Conservation (phyloP, 1,140 invertebrate genomes). For the Araneus ventricosus region DNA sequence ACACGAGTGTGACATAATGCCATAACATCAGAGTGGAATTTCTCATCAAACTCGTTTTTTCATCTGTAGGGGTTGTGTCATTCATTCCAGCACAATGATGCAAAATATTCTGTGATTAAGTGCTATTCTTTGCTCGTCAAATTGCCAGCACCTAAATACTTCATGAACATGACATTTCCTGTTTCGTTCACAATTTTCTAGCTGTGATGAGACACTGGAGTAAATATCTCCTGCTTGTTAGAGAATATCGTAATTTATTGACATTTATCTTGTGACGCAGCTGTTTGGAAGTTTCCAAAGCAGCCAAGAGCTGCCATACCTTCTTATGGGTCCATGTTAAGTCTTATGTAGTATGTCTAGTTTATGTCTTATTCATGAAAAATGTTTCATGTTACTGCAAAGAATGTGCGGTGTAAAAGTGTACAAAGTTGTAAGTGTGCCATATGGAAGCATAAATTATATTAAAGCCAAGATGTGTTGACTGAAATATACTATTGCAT, state of each 20-base stretch:
- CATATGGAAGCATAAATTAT: constrained; percentile 49
- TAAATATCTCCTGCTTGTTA: constrained; percentile 56
- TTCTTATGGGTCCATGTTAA: constrained; percentile 64
- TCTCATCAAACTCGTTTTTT: constrained; percentile 6
- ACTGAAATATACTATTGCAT: constrained; percentile 32
- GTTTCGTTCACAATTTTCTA: constrained; percentile 65
- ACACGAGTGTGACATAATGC: background rate
- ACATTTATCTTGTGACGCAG: constrained; percentile 57
- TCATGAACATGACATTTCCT: constrained; percentile 48
- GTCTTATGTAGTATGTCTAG: constrained; percentile 17
- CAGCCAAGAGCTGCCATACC: constrained; percentile 57
- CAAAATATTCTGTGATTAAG: constrained; percentile 70
- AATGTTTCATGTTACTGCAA: constrained; percentile 25
- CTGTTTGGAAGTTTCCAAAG: constrained; percentile 56
- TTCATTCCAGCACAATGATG: constrained; percentile 68
- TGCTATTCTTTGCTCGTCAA: constrained; percentile 52
- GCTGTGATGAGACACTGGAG: constrained; percentile 67
- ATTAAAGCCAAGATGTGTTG: constrained; percentile 31
- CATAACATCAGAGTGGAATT: background rate
- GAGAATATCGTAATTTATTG: constrained; percentile 35
- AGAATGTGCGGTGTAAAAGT: constrained; percentile 30
- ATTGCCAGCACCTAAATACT: constrained; percentile 43
- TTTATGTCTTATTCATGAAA: constrained; percentile 7
- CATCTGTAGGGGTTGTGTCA: constrained; percentile 43
- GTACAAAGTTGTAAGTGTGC: constrained; percentile 56